Percentiles rank a stretch among this genome's conserved stretches.
Evolutionary conservation across 2,888 invertebrate species (phyloP).

Genomic region (Cerceris ruficornis): DNA sequence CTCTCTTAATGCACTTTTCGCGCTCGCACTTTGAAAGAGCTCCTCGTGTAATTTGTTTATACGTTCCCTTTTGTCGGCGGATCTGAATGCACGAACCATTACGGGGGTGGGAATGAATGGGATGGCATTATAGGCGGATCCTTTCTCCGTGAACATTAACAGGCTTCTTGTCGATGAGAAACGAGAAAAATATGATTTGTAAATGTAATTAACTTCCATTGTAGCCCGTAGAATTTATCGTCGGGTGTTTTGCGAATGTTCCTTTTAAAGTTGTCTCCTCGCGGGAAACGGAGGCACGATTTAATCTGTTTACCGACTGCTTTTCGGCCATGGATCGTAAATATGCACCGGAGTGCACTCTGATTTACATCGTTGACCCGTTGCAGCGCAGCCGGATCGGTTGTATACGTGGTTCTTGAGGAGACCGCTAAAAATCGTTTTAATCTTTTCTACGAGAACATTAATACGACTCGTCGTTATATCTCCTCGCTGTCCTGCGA

Average conservation of each 20-base stretch:
- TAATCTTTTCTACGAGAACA: constrained; percentile 2
- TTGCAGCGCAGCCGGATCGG: background rate
- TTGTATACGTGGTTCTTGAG: constrained; percentile 4
- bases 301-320: constrained; percentile 21
- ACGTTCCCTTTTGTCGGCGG: constrained; percentile 21
- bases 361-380: constrained; percentile 15
- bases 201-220: too few relatives aligned
- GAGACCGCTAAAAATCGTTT: constrained; percentile 8
- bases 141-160: too few relatives aligned
- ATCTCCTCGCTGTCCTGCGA: background rate
- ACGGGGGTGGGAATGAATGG: background rate
- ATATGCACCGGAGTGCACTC: constrained; percentile 2
- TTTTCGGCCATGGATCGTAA: constrained; percentile 17
- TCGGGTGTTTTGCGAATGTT: too few relatives aligned
- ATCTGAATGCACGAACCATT: background rate
- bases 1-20: constrained; percentile 46
- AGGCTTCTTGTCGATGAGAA: background rate
- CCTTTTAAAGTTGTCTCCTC: background rate
- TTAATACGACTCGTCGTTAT: constrained; percentile 1
- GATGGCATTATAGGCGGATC: background rate
- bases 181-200: background rate
- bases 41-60: constrained; percentile 47
- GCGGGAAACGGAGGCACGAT: background rate
- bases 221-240: too few relatives aligned
- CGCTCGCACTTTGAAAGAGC: constrained; percentile 22